A percentile compares a stretch with the other conserved stretches of the same genome.
Conservation (phyloP, 1,140 invertebrate genomes). For the Drosophila cardini region DNA sequence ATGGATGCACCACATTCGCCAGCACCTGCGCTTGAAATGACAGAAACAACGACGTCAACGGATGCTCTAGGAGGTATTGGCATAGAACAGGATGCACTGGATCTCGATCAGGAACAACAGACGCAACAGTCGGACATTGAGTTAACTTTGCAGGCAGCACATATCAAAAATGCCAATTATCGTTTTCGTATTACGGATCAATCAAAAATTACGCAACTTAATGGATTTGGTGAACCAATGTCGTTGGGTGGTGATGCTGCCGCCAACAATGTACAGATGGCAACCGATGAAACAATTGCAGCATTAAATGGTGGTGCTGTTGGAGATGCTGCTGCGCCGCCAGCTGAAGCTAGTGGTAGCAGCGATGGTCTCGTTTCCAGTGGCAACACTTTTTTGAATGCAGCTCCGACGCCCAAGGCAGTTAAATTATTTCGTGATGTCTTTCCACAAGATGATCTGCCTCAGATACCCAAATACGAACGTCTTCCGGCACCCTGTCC, state of each 20-base stretch:
- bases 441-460: constrained; percentile 85
- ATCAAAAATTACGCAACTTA: constrained; percentile 81
- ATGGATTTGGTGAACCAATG: constrained; percentile 78
- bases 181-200: constrained; percentile 83
- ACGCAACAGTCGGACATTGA: constrained; percentile 72
- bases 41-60: constrained; percentile 25
- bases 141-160: constrained; percentile 72
- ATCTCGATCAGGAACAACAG: constrained; percentile 41
- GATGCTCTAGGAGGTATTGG: neutral
- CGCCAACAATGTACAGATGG: constrained; percentile 73
- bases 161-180: constrained; percentile 84
- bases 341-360: constrained; percentile 46
- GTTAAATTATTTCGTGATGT: constrained; percentile 82
- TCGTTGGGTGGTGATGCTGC: constrained; percentile 68
- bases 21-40: constrained; percentile 45
- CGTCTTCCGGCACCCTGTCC: constrained; percentile 75
- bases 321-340: constrained; percentile 60
- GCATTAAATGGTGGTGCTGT: constrained; percentile 68
- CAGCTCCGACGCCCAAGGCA: constrained; percentile 67
- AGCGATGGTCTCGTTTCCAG: constrained; percentile 25
- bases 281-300: constrained; percentile 67
- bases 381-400: constrained; percentile 35
- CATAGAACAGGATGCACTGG: neutral
- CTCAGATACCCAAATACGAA: constrained; percentile 84
- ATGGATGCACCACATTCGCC: constrained; percentile 67